Evolutionary conservation across 2,888 invertebrate genomes (phyloP), one percentile per base, ranked within the genome.

Genomic region (Idaea aversata): DNA sequence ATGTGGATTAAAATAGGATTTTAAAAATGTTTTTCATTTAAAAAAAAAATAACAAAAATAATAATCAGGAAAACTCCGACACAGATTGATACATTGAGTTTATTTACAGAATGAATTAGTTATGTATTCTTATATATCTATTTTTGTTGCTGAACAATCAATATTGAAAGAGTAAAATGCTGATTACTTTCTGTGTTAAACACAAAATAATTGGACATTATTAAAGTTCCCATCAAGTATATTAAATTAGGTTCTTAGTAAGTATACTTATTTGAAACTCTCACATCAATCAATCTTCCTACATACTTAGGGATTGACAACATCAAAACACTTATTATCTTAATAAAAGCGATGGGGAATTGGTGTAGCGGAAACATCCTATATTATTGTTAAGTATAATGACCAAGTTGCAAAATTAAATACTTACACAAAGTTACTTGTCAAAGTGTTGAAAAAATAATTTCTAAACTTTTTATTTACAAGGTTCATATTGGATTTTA

Each of bases 241-340:
- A 47, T 47, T 47, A 47, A 13, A 13, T 47, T 13, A 47, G 47
- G 47, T 47, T 13, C 47, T 61, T 34, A 61, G 38, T 38, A 38
- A n/a, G n/a, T n/a, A 25, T 25, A 25, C 3, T 25, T 25, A 25
- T 47, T 16, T 59, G 59, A 59, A 34, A 15, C 15, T 59, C 47
- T 10, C 25, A 25, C 25, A 25, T 25, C 25, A 25, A 25, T 25
- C 25, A 25, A 47, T 47, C 47, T 68, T 63, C 73, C 77, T 83
- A 87, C 86, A 88, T 88, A 87, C 87, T 87, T 81, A 84, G 86
- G 88, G 86, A 86, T 87, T 85, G 81, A 79, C 74, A 79, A 84
- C 79, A 83, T 75, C 76, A 75, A 79, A 71, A 68, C 67, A 75
- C 72, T 72, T 77, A 57, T 36, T 57, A 34, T 61, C 25, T 10